Conservation (phyloP, 2,888 invertebrate genomes). For the Alcis repandata region DNA sequence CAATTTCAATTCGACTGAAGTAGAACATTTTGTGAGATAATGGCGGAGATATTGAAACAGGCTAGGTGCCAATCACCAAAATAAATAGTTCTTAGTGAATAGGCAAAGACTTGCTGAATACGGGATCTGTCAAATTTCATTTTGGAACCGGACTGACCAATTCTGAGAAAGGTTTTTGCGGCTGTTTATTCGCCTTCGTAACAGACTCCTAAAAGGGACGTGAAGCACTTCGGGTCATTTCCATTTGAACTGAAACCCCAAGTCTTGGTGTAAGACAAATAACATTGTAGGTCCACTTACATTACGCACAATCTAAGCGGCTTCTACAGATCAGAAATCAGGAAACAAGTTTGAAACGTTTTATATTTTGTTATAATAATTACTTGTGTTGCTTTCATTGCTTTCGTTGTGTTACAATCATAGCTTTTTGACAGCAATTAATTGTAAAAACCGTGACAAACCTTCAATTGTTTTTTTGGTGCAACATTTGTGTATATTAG, state of each 20-base stretch:
- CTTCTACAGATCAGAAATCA: too few relatives aligned
- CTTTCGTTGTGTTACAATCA: too few relatives aligned
- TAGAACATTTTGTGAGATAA: conserved; percentile 36
- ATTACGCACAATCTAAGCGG: too few relatives aligned
- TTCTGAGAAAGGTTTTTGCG: conserved; percentile 16
- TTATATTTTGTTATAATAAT: too few relatives aligned
- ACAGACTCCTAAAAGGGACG: conserved; percentile 1
- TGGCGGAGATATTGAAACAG: conserved; percentile 37
- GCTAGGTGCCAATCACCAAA: conserved; percentile 39
- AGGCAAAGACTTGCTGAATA: conserved; percentile 35
- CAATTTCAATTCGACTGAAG: conserved; percentile 33
- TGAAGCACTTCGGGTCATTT: neutral
- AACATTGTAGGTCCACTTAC: too few relatives aligned
- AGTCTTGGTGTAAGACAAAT: neutral
- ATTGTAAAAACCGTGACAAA: too few relatives aligned
- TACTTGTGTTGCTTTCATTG: too few relatives aligned
- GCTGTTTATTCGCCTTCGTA: conserved; percentile 5
- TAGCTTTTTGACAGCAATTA: too few relatives aligned
- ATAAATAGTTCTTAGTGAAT: conserved; percentile 36
- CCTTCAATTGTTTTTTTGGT: too few relatives aligned
- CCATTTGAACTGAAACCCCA: neutral
- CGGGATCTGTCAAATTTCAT: conserved; percentile 36
- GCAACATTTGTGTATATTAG: too few relatives aligned
- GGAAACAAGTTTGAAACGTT: too few relatives aligned
- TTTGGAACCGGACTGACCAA: conserved; percentile 27